Evolutionary conservation across 1,140 invertebrate species (phyloP).

Genomic region (Polypedilum vanderplanki): DNA sequence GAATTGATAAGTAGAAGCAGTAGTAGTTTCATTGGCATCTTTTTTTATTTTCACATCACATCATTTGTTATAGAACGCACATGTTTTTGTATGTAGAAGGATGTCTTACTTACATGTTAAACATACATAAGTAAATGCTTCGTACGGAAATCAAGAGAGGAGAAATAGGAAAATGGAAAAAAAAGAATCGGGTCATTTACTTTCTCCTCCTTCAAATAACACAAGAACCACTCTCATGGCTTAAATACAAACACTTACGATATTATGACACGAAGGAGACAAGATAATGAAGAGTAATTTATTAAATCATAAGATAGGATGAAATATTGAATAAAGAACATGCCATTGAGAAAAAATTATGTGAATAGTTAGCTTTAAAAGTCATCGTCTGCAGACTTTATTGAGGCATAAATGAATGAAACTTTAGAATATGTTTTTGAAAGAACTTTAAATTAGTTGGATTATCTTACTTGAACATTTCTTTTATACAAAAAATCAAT

Average conservation of each 20-base stretch:
- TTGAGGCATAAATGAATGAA: no score
- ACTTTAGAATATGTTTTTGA: no score
- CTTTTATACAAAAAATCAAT: no score
- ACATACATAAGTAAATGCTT: no score
- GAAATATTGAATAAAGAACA: no score
- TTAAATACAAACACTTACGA: background rate
- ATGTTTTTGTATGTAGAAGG: slow-evolving; percentile 12
- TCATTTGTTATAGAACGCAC: background rate
- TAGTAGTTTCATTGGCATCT: background rate
- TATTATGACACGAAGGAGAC: background rate
- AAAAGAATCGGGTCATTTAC: background rate
- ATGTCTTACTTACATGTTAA: slow-evolving; percentile 6
- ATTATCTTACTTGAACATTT: no score
- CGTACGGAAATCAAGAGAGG: no score
- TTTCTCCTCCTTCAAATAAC: background rate
- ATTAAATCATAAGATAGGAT: background rate
- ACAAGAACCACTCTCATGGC: background rate
- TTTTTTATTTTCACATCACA: slow-evolving; percentile 14
- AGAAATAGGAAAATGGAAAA: background rate
- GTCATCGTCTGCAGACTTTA: no score
- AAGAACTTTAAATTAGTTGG: no score
- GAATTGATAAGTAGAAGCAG: background rate
- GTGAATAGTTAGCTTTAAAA: no score
- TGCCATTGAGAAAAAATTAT: no score
- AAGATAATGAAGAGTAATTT: slow-evolving; percentile 8